phyloP scores from a whole-genome alignment of 2,797 vertebrate species.

The Amazona ochrocephala region DNA sequence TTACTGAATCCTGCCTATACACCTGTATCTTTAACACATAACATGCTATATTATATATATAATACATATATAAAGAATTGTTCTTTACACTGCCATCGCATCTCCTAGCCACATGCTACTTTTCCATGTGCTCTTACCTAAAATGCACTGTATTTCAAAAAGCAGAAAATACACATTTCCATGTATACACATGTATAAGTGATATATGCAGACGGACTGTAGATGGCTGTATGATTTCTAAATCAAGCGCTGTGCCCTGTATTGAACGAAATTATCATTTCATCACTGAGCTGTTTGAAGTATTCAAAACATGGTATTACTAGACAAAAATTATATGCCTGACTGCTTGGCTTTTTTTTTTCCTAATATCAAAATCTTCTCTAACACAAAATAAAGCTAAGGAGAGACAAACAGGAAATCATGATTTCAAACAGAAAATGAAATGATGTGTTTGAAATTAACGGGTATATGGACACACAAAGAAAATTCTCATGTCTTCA shows the following conservation, averaged over 20 bases:
- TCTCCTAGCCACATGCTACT: background rate
- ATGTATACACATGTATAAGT: background rate
- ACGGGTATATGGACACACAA: background rate
- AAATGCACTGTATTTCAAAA: background rate
- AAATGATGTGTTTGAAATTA: background rate
- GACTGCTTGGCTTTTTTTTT: background rate
- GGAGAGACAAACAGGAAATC: background rate
- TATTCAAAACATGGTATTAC: background rate
- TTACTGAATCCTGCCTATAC: background rate
- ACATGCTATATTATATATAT: background rate
- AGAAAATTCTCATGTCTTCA: background rate
- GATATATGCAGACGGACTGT: background rate
- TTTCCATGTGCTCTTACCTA: background rate
- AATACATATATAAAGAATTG: background rate
- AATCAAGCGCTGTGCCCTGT: background rate
- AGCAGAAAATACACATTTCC: background rate
- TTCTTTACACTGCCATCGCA: background rate
- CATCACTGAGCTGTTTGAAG: background rate
- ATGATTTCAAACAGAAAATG: slow-evolving; percentile 9
- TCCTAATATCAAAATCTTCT: background rate
- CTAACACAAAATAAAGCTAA: background rate
- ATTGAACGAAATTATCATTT: background rate
- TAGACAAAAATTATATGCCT: background rate
- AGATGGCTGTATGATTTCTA: slow-evolving; percentile 52
- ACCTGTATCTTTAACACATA: background rate